Evolutionary conservation across 2,888 invertebrate species (phyloP), one percentile per base, ranked within the genome.

Genomic region (Mongoloraphidia duomilia): DNA sequence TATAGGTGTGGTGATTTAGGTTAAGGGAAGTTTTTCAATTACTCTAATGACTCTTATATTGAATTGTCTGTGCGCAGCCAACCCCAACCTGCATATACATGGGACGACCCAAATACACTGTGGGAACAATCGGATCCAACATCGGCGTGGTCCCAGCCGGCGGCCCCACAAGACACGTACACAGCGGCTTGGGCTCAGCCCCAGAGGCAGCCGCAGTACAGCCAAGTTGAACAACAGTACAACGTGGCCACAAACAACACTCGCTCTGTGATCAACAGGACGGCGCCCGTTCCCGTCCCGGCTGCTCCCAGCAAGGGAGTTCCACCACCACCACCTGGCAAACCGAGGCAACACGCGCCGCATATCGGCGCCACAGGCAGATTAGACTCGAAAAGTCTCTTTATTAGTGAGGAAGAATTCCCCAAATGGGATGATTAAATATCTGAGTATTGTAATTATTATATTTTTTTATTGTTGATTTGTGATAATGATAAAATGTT

Each of bases 371-470:
- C 51, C 49, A 47, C 52, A 54, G 56, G 52, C 47, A 65, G 64
- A 55, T 67, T 68, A 52, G 52, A 55, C 38, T 50, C 54, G 41
- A 54, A 58, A 45, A 65, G 65, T 54, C 68, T 79, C 55, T 80
- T 80, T 60, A 68, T 79, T 49, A 69, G 71, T 50, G 75, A 77
- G 60, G 70, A 74, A 44, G 72, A 70, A 58, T 80, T 80, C 62
- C 80, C 80, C 17, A 65, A 72, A 55, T 80, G 80, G 80, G 80
- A 80, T 57, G 80, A 80, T 65, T 80, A 73, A 74, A 61, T 44
- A 33, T 48, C 41, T 51, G 35, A 47, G 42, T 37, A 37, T 46
- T 12, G 14, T 26, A 39, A 33, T 17, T 17, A 36, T 35, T 36
- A 37, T 36, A 44, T 44, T 13, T 17, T 44, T 33, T 43, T 34